Percentiles rank a stretch among this genome's conserved stretches.
Evolutionary conservation across 1,140 invertebrate species (phyloP).

Genomic region (Diorhabda elongata): DNA sequence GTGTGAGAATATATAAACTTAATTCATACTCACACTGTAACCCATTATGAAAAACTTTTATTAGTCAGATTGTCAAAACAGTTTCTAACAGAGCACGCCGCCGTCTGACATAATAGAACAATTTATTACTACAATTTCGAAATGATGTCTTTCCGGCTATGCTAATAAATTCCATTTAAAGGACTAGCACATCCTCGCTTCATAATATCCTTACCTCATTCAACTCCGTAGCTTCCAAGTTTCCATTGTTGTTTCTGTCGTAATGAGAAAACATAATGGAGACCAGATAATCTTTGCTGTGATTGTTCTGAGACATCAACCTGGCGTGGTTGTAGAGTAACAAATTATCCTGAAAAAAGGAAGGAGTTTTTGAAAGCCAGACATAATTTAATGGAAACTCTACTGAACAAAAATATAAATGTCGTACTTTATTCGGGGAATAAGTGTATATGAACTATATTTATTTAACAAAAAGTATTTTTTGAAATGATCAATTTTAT

Average conservation of each 20-base stretch:
- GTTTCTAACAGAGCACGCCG: too few species aligned
- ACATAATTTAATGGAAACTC: too few species aligned
- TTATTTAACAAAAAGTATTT: too few species aligned
- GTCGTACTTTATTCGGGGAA: too few species aligned
- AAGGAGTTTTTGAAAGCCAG: too few species aligned
- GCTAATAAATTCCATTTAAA: background rate
- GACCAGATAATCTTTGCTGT: slow-evolving; percentile 69
- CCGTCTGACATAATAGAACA: background rate
- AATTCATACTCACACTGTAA: too few species aligned
- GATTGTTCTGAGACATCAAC: slow-evolving; percentile 58
- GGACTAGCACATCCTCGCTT: background rate
- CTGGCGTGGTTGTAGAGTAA: slow-evolving; percentile 69
- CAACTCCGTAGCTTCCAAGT: slow-evolving; percentile 64
- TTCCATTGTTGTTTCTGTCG: slow-evolving; percentile 68
- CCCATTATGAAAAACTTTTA: too few species aligned
- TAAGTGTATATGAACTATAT: too few species aligned
- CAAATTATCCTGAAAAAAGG: slow-evolving; percentile 61
- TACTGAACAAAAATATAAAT: too few species aligned
- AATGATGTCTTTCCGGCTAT: background rate
- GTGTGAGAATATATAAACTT: too few species aligned
- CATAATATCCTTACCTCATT: slow-evolving; percentile 50
- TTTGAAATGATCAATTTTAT: too few species aligned
- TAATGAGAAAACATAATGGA: slow-evolving; percentile 77
- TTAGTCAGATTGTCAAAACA: too few species aligned
- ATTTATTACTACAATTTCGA: background rate